These are phyloP conservation scores for Brachystomella parvula DNA, from an alignment of 1,140 invertebrate genomes.

Conservation along the genomic window DNA sequence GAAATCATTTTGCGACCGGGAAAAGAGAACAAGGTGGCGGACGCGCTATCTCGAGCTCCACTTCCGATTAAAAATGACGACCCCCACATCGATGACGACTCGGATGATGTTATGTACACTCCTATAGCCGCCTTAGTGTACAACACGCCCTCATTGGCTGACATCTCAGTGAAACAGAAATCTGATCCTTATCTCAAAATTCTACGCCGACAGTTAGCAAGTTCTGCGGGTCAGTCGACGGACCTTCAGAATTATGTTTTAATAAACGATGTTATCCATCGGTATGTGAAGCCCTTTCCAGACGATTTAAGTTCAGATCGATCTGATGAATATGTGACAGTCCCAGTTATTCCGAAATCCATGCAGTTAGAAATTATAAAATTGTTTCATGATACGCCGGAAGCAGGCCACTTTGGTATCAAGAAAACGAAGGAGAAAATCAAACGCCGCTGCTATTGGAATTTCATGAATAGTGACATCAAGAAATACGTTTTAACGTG, in stretches of 20 bases:
- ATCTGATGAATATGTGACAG: background rate
- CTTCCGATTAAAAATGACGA: background rate
- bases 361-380: background rate
- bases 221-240: no score
- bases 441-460: constrained; percentile 19
- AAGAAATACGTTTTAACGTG: constrained; percentile 16
- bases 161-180: background rate
- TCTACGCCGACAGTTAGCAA: no score
- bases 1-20: no score
- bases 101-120: background rate
- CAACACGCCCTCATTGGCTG: background rate
- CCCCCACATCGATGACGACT: constrained; percentile 8
- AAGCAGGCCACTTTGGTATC: constrained; percentile 14
- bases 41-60: constrained; percentile 26
- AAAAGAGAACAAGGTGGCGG: constrained; percentile 21
- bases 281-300: no score
- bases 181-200: background rate
- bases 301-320: background rate
- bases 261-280: no score
- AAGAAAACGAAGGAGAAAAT: constrained; percentile 16
- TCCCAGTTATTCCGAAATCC: background rate
- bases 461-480: constrained; percentile 24
- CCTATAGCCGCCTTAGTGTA: background rate
- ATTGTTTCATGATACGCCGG: constrained; percentile 22
- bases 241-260: no score